Percentiles rank a stretch among this genome's conserved stretches.
phyloP scores from a whole-genome alignment of 2,888 invertebrate genomes.

The Beris morrisii region DNA sequence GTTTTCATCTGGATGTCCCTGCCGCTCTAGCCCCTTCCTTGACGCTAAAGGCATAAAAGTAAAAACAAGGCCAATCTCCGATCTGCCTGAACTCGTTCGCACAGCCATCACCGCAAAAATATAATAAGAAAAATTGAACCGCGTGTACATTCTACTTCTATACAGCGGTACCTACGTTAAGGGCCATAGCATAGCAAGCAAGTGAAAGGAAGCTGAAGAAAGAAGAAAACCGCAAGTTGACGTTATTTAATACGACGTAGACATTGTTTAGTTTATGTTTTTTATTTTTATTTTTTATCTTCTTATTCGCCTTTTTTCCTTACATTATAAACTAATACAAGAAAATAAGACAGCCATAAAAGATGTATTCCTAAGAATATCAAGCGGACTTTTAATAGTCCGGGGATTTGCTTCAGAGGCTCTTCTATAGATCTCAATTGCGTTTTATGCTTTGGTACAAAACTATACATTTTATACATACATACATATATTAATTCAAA shows the following conservation, averaged over 20 bases:
- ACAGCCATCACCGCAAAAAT: no score
- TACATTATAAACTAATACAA: background rate
- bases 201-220: conserved; percentile 21
- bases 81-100: no score
- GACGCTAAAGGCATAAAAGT: no score
- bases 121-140: no score
- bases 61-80: no score
- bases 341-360: conserved; percentile 23
- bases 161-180: no score
- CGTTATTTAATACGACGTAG: conserved; percentile 30
- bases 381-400: background rate
- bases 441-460: background rate
- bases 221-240: conserved; percentile 30
- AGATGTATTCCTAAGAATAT: conserved; percentile 15
- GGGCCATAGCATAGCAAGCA: background rate
- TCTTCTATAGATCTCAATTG: background rate
- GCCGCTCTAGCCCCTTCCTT: no score
- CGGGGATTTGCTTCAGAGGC: background rate
- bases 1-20: no score
- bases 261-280: conserved; percentile 1
- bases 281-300: conserved; percentile 10
- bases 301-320: background rate
- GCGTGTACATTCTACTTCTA: no score
- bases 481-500: conserved; percentile 8
- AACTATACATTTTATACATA: background rate